These are phyloP conservation scores for Eulemur coronatus DNA, from an alignment of 2,797 vertebrate genomes.

Conservation along the genomic window DNA sequence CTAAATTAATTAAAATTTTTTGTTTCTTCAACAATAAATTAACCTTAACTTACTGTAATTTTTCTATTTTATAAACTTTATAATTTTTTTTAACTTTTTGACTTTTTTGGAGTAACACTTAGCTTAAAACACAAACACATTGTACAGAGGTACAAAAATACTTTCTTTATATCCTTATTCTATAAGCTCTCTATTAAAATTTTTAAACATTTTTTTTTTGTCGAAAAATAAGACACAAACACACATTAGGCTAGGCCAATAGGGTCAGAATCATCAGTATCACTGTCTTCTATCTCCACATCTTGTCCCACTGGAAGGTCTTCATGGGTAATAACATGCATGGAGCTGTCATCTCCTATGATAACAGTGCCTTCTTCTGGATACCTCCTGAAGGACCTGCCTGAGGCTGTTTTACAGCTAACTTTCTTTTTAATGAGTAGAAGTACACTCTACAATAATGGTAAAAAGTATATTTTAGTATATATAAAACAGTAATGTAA, in stretches of 20 bases:
- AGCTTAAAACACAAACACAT: neutral
- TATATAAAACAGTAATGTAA: neutral
- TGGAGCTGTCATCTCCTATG: neutral
- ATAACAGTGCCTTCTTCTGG: neutral
- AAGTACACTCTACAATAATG: neutral
- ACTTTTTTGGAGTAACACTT: neutral
- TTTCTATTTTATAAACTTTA: neutral
- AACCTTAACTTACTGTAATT: neutral
- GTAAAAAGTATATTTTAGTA: neutral
- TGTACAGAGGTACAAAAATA: neutral
- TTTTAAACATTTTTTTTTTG: neutral
- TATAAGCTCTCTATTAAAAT: neutral
- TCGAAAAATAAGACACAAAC: neutral
- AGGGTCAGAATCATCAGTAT: neutral
- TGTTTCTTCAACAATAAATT: neutral
- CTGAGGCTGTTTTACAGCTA: neutral
- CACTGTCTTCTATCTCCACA: too few relatives aligned
- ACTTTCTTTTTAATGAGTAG: neutral
- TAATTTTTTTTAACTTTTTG: neutral
- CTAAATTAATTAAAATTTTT: neutral
- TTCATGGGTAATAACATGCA: neutral
- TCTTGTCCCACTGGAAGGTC: neutral
- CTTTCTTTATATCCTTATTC: neutral
- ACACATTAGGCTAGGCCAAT: neutral
- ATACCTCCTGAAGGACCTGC: too few relatives aligned